A percentile compares a stretch with the other conserved stretches of the same genome.
phyloP scores from a whole-genome alignment of 2,797 vertebrate genomes.

The Anguilla marmorata region DNA sequence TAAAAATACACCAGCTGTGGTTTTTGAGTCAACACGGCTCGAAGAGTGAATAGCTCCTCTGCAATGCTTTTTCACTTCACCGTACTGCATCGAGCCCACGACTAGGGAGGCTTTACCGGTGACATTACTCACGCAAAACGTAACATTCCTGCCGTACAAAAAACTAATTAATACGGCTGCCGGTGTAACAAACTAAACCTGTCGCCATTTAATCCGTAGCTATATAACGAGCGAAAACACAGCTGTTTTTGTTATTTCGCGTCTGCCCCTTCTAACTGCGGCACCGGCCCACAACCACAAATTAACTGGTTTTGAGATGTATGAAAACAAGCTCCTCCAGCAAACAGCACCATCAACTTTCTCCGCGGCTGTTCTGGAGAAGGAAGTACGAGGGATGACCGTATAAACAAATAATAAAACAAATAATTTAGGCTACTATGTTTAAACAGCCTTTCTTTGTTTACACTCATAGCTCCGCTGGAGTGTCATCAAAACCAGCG shows the following conservation, averaged over 20 bases:
- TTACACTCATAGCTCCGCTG: not conserved
- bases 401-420: not conserved
- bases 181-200: not conserved
- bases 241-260: not conserved
- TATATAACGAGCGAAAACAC: not conserved
- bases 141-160: not conserved
- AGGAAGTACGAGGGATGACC: not conserved
- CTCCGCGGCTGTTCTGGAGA: not conserved
- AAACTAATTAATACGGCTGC: not conserved
- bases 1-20: not conserved
- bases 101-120: not conserved
- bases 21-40: not conserved
- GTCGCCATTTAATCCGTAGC: not conserved
- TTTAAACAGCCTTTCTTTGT: not conserved
- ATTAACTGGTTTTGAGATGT: not conserved
- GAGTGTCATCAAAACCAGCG: not conserved
- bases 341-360: not conserved
- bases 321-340: not conserved
- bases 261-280: not conserved
- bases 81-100: not conserved
- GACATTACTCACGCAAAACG: not conserved
- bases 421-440: not conserved
- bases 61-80: not conserved
- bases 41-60: not conserved
- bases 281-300: not conserved